Evolutionary conservation across 2,797 vertebrate genomes (phyloP).

Genomic region (Alca torda): DNA sequence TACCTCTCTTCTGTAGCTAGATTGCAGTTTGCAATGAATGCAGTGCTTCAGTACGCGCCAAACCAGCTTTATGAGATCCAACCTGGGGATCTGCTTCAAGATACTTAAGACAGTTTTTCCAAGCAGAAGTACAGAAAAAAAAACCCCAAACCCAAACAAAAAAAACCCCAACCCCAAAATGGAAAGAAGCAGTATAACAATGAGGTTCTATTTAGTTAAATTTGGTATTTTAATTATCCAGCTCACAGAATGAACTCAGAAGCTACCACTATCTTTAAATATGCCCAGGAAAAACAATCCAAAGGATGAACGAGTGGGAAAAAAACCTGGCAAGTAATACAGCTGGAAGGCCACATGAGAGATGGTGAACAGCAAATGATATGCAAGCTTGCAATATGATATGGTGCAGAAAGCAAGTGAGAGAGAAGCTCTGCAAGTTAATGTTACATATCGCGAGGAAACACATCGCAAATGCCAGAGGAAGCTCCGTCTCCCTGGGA

Average conservation of each 20-base stretch:
- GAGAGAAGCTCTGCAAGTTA: background rate
- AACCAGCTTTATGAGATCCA: background rate
- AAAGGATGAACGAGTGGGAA: background rate
- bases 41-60: background rate
- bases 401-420: background rate
- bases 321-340: background rate
- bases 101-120: background rate
- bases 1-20: background rate
- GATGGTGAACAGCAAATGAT: background rate
- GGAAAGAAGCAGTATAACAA: background rate
- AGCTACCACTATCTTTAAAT: background rate
- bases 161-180: background rate
- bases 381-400: background rate
- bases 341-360: background rate
- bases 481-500: background rate
- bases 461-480: background rate
- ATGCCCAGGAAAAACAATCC: background rate
- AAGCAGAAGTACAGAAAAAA: background rate
- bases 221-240: background rate
- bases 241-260: background rate
- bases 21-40: background rate
- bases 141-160: fast-evolving
- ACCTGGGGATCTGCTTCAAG: background rate
- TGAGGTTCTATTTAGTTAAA: background rate
- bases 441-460: background rate